Evolutionary conservation across 2,888 invertebrate species (phyloP).

Genomic region (Asteroscopus sphinx): DNA sequence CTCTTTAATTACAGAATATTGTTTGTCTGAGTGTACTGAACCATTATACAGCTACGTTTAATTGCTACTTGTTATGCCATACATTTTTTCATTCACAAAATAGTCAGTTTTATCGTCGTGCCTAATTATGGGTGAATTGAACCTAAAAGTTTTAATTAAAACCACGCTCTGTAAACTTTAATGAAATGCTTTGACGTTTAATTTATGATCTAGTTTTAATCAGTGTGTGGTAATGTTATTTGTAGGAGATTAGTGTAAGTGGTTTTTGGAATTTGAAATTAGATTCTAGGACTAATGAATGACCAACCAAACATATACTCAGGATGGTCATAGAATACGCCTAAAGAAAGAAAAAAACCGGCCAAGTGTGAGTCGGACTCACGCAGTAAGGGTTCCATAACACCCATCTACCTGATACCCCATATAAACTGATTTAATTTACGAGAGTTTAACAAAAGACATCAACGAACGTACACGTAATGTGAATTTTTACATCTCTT

Average conservation of each 20-base stretch:
- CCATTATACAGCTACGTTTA: constrained; percentile 16
- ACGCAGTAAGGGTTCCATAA: too few relatives aligned
- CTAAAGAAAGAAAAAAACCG: too few relatives aligned
- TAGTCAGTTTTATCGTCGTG: constrained; percentile 22
- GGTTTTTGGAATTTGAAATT: neutral
- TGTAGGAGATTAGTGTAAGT: constrained; percentile 1
- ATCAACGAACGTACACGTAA: too few relatives aligned
- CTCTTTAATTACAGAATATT: constrained; percentile 20
- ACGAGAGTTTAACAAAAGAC: too few relatives aligned
- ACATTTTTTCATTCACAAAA: constrained; percentile 33
- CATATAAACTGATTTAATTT: too few relatives aligned
- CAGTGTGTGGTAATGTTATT: constrained; percentile 9
- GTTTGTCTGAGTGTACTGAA: constrained; percentile 13
- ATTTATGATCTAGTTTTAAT: constrained; percentile 34
- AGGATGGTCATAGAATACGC: neutral
- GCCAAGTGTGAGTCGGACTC: too few relatives aligned
- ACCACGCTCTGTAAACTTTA: constrained; percentile 14
- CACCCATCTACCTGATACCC: too few relatives aligned
- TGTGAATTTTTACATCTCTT: too few relatives aligned
- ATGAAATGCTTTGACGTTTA: constrained; percentile 30
- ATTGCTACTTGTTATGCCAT: constrained; percentile 19
- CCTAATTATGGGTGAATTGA: constrained; percentile 31
- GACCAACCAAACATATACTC: neutral
- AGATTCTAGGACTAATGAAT: neutral
- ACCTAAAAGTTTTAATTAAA: constrained; percentile 49